These are phyloP conservation scores for Coracias cyanogaster DNA, from an alignment of 2,797 vertebrate genomes.

Conservation along the genomic window DNA sequence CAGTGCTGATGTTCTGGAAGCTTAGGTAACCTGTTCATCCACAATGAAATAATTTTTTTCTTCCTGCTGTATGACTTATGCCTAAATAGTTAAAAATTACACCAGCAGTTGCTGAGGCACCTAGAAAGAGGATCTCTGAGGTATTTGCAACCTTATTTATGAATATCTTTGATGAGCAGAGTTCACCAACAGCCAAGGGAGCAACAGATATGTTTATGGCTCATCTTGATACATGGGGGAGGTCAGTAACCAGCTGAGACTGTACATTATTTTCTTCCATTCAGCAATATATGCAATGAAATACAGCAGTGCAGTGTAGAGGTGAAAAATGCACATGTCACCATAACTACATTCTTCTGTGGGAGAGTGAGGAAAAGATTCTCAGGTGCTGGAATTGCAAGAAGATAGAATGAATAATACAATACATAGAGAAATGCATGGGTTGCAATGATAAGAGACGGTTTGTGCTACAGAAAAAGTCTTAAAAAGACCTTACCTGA, in stretches of 20 bases:
- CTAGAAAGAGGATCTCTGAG: background rate
- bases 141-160: constrained; percentile 1
- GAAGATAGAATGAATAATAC: background rate
- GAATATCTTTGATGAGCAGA: constrained; percentile 8
- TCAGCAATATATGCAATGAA: constrained; percentile 35
- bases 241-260: constrained; percentile 42
- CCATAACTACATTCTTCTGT: background rate
- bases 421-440: background rate
- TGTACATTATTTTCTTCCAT: constrained; percentile 46
- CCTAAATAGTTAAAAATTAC: constrained; percentile 11
- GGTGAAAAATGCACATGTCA: constrained; percentile 50
- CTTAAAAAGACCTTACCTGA: background rate
- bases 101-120: background rate
- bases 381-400: background rate
- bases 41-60: background rate
- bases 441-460: background rate
- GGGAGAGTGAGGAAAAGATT: background rate
- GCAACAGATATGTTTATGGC: constrained; percentile 18
- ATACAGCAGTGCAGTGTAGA: background rate
- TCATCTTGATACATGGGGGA: constrained; percentile 42
- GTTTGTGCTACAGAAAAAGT: background rate
- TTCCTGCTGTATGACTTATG: background rate
- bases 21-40: background rate
- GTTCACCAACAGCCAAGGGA: background rate
- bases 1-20: background rate